Evolutionary conservation across 2,888 invertebrate species (phyloP), one percentile per base, ranked within the genome.

Genomic region (Quadroppia sp.): DNA sequence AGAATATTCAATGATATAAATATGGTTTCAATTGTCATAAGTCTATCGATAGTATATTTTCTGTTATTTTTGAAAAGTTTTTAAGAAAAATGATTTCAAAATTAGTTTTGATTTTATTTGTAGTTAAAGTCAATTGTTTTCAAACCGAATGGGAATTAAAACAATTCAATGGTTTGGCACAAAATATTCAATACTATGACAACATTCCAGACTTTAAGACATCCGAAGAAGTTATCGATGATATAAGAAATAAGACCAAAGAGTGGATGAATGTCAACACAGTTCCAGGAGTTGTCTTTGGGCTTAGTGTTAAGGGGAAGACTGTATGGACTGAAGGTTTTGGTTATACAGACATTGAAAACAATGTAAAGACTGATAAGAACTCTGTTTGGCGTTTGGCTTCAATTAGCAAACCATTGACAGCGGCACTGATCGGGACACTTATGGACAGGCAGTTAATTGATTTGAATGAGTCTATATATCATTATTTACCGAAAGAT

Each of bases 311-410:
- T 50, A 50, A 50, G 11, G 50, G 50, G 2, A 50, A 50, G 20
- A 50, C n/a, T 20, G 50, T 50, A 15, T 64, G 64, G 64, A 36
- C 36, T 2, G 64, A 64, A 36, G 36, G 64, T 6, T 64, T 64
- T 20, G 73, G 73, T 40, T n/a, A 36, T 15, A 17, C 42, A 23
- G 73, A 73, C 42, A 32, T 73, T 42, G 73, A 73, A 56, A 73
- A 73, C 32, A 25, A 61, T 45, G 40, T 61, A 2, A 48, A 13
- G 9, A 42, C 67, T 0, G 17, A 73, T 50, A 50, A 42, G 73
- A 23, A 64, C 28, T 20, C 67, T 13, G 25, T 50, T n/a, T 73
- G 50, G 61, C 40, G 73, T 25, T 42, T 73, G 61, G 30, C 36
- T 3, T 23, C 28, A 25, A 36, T 73, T 48, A 64, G 64, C 7